Conservation (phyloP, 2,797 vertebrate genomes). For the Platalea minor region DNA sequence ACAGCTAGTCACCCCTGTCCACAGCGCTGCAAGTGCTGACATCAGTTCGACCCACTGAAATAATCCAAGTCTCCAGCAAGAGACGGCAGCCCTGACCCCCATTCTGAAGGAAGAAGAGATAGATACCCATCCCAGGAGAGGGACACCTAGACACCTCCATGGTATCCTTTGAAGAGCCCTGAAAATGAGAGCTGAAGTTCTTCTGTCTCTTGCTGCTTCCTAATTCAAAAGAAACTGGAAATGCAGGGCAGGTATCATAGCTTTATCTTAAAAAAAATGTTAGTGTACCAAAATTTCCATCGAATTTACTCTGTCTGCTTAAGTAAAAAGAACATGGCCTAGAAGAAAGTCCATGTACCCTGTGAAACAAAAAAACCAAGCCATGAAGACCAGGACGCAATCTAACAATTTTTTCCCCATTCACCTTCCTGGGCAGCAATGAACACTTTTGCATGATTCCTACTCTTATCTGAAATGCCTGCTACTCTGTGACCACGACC, state of each 20-base stretch:
- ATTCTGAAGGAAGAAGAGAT: not conserved
- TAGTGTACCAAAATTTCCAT: not conserved
- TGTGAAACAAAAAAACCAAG: not conserved
- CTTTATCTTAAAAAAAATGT: not conserved
- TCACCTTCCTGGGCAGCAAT: not conserved
- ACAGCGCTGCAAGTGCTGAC: not conserved
- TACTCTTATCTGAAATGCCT: not conserved
- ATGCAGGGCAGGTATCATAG: not conserved
- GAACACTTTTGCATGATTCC: not conserved
- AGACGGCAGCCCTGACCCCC: fast-evolving
- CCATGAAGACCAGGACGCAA: not conserved
- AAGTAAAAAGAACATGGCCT: not conserved
- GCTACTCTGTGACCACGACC: not conserved
- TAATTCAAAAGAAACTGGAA: not conserved
- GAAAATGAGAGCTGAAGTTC: not conserved
- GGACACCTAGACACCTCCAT: not conserved
- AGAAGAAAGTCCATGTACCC: not conserved
- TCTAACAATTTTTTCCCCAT: not conserved
- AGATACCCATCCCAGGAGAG: not conserved
- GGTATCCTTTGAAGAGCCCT: not conserved
- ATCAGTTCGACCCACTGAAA: not conserved
- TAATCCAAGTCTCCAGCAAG: not conserved
- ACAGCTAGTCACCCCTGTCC: not conserved
- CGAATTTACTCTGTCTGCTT: not conserved
- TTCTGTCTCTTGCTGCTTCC: not conserved